Base-by-base conservation (phyloP, 2,888 invertebrate genomes). In the Brachyopa scutellaris region DNA sequence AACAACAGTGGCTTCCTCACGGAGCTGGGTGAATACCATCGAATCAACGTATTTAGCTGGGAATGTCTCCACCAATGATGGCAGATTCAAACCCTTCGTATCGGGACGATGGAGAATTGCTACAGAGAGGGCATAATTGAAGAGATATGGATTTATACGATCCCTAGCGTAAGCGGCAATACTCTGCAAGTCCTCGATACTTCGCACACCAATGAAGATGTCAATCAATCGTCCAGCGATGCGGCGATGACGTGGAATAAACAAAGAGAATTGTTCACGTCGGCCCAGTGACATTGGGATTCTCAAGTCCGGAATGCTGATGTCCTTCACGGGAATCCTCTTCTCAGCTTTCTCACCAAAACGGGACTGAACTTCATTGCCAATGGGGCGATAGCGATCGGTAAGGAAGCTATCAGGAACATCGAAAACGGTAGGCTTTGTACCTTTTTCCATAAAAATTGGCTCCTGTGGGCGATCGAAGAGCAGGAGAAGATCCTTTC, bases 401-500 rank as follows among this genome's bases (percentile, higher is more conserved):
- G 89, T 88, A 89, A 93, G 91, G 87, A 92, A 94, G 77, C 92
- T 91, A 2, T 92, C 88, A 0, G 94, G 94, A 0, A 94, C 88
- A 67, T 93, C 91, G 85, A 94, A 93, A 57, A 92, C 91, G 0
- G 92, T 87, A 36, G 91, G 91, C 0, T 91, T 90, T 0, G 92
- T 92, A 0, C 94, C 94, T 88, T 95, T 95, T 64, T 93, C 93
- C 90, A 94, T 93, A 89, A 95, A 95, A 79, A 93, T 92, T 0
- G 95, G 95, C 89, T 95, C 95, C 82, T 92, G 91, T 4, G 95
- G 95, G 49, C 94, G 93, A 87, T 95, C 94, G 90, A 94, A 94
- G 85, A 95, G 92, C 84, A 93, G 88, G 84, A 93, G 88, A 38
- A 94, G 87, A 85, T 93, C 91, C 5, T 91, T 88, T 85, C 91